Percentiles rank a stretch among this genome's conserved stretches.
These are phyloP conservation scores for Sympetrum striolatum DNA, from an alignment of 2,888 invertebrate genomes.

Conservation along the genomic window DNA sequence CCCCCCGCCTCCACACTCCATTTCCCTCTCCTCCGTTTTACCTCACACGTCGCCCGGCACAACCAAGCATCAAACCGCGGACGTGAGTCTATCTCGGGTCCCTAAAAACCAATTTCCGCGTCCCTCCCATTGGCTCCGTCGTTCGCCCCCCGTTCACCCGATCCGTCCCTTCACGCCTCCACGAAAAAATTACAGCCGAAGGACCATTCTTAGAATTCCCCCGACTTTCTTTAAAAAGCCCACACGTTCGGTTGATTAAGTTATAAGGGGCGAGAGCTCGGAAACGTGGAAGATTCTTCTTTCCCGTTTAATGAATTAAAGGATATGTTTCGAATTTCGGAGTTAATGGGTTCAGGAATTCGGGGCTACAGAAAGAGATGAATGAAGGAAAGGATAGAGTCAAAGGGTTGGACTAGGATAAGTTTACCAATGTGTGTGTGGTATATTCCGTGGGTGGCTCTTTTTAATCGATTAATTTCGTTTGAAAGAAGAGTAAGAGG, in stretches of 20 bases:
- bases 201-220: not conserved
- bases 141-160: not conserved
- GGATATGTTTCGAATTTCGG: not conserved
- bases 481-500: too few relatives aligned
- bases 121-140: not conserved
- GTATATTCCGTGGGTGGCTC: too few relatives aligned
- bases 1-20: not conserved
- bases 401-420: too few relatives aligned
- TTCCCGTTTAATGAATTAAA: not conserved
- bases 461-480: too few relatives aligned
- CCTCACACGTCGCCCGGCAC: not conserved
- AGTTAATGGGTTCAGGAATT: not conserved
- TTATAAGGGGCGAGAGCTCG: not conserved
- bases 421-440: too few relatives aligned
- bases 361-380: too few relatives aligned
- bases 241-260: not conserved
- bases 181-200: not conserved
- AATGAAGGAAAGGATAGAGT: too few relatives aligned
- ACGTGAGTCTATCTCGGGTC: not conserved
- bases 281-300: not conserved
- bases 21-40: not conserved
- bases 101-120: not conserved
- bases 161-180: not conserved
- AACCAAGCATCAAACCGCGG: not conserved
- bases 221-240: not conserved